Evolutionary conservation across 1,140 invertebrate genomes (phyloP).

Genomic region (Drosophila mayri): DNA sequence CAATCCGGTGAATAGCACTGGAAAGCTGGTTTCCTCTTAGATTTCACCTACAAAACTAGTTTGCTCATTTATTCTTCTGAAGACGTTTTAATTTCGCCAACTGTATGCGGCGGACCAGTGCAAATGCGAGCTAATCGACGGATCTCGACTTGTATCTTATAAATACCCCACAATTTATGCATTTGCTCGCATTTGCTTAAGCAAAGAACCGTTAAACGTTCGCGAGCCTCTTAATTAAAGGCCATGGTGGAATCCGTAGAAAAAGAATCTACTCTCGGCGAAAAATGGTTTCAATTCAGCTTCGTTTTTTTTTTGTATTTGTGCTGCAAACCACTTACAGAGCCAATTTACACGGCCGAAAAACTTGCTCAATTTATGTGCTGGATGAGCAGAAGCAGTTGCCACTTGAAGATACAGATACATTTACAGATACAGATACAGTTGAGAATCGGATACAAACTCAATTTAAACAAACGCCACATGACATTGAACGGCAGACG

Average conservation of each 20-base stretch:
- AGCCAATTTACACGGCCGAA: conserved; percentile 66
- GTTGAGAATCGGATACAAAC: conserved; percentile 32
- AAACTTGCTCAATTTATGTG: conserved; percentile 62
- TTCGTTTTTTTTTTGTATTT: conserved; percentile 12
- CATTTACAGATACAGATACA: conserved; percentile 11
- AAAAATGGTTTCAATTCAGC: conserved; percentile 41
- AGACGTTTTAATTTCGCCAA: conserved; percentile 57
- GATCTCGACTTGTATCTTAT: conserved; percentile 74
- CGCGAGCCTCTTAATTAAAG: conserved; percentile 67
- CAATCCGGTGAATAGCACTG: conserved; percentile 20
- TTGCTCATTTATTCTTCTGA: conserved; percentile 13
- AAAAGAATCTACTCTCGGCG: conserved; percentile 25
- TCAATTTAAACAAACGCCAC: conserved; percentile 59
- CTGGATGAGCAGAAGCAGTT: conserved; percentile 26
- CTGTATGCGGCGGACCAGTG: conserved; percentile 24
- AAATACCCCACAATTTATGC: conserved; percentile 77
- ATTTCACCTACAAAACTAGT: conserved; percentile 40
- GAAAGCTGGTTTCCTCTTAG: conserved; percentile 22
- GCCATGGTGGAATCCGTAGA: conserved; percentile 46
- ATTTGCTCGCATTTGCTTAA: conserved; percentile 68
- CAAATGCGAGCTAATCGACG: conserved; percentile 52
- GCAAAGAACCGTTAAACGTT: conserved; percentile 72
- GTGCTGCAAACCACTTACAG: conserved; percentile 38
- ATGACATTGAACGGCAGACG: conserved; percentile 70
- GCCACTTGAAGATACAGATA: conserved; percentile 19